Percentiles rank a stretch among this genome's conserved stretches.
These are phyloP conservation scores for Halichoeres trimaculatus DNA, from an alignment of 2,113 vertebrate genomes.

Conservation along the genomic window DNA sequence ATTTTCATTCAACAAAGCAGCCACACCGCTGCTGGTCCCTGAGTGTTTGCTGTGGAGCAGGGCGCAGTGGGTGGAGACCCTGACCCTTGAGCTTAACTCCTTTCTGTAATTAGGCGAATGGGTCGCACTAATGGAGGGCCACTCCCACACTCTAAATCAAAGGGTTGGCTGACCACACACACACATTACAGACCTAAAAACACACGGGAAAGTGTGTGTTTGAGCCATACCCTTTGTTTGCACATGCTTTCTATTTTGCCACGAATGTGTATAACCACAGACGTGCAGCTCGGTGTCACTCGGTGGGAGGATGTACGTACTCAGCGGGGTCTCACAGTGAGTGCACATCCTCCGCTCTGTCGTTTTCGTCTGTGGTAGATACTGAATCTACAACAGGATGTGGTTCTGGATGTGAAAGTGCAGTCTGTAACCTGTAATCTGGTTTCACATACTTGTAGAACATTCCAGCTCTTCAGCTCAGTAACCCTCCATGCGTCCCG, in stretches of 20 bases:
- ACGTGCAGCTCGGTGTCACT: constrained; percentile 37
- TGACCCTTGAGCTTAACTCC: constrained; percentile 51
- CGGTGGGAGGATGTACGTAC: no score
- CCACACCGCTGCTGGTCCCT: constrained; percentile 56
- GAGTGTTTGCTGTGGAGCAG: constrained; percentile 42
- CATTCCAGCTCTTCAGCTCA: constrained; percentile 46
- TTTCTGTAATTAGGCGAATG: constrained; percentile 74
- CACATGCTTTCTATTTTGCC: constrained; percentile 37
- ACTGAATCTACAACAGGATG: constrained; percentile 53
- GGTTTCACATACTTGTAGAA: constrained; percentile 48
- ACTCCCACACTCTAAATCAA: constrained; percentile 73
- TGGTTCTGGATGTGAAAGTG: constrained; percentile 56
- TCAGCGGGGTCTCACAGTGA: background rate
- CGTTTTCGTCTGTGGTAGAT: background rate
- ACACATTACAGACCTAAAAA: constrained; percentile 46
- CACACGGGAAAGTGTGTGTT: constrained; percentile 26
- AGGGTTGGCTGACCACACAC: constrained; percentile 70
- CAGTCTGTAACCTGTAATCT: constrained; percentile 64
- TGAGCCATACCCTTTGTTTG: constrained; percentile 22
- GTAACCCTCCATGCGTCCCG: constrained; percentile 34
- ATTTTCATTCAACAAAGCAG: constrained; percentile 58
- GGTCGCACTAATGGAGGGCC: constrained; percentile 60
- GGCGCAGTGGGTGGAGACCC: constrained; percentile 70
- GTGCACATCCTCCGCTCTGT: background rate
- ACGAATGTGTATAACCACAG: constrained; percentile 48